phyloP scores from a whole-genome alignment of 2,113 vertebrate species.

The Dinomys branickii region DNA sequence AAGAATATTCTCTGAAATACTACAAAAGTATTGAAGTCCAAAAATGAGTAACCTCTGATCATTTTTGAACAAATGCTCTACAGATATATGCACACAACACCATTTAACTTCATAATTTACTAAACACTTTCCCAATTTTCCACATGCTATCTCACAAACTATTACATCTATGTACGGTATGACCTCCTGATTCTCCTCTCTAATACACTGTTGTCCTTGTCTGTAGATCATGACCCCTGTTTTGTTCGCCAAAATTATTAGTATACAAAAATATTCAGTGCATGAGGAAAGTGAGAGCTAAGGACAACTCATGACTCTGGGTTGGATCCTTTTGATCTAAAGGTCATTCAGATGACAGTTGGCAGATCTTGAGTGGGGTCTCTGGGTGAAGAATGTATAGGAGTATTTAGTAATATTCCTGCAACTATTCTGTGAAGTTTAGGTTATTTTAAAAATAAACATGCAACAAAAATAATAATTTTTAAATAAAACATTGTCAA shows the following conservation, averaged over 20 bases:
- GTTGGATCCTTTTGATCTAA: not conserved
- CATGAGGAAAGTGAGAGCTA: not conserved
- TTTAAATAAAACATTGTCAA: not conserved
- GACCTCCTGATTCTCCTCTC: not conserved
- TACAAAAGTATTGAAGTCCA: not conserved
- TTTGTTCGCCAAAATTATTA: not conserved
- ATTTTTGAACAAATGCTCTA: not conserved
- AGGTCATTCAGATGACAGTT: not conserved
- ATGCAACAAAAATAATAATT: not conserved
- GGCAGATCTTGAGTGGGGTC: not conserved
- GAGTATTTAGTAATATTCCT: not conserved
- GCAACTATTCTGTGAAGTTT: too few relatives aligned
- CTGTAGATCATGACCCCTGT: not conserved
- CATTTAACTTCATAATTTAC: not conserved
- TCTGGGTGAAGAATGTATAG: not conserved
- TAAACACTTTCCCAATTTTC: not conserved
- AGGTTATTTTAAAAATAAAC: too few relatives aligned
- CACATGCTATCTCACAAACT: not conserved
- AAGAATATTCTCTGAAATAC: not conserved
- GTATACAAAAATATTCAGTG: not conserved
- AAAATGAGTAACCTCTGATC: not conserved
- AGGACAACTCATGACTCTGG: not conserved
- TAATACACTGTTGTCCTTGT: not conserved
- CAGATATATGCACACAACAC: fast-evolving
- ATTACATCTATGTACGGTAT: not conserved